phyloP scores from a whole-genome alignment of 2,888 invertebrate genomes.

The Rhagium mordax region DNA sequence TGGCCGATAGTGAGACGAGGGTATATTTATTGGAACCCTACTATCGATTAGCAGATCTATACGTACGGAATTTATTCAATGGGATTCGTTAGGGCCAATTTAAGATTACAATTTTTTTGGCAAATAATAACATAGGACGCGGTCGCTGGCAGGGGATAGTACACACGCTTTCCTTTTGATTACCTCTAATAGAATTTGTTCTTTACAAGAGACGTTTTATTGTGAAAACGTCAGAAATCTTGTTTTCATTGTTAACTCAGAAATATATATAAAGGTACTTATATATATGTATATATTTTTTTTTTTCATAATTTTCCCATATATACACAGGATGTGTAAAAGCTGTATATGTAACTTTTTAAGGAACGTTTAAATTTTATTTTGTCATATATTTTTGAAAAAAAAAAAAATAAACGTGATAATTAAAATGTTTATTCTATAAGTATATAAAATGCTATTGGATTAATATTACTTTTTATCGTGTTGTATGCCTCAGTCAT shows the following conservation, averaged over 20 bases:
- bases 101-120: slow-evolving; percentile 66
- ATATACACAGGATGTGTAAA: too few species aligned
- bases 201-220: slow-evolving; percentile 33
- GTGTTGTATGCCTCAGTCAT: too few species aligned
- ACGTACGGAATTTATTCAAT: slow-evolving; percentile 66
- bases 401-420: too few species aligned
- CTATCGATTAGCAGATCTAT: slow-evolving; percentile 66
- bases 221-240: background rate
- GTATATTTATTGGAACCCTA: slow-evolving; percentile 52
- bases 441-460: too few species aligned
- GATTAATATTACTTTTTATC: too few species aligned
- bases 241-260: background rate
- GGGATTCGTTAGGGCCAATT: slow-evolving; percentile 70
- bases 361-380: too few species aligned
- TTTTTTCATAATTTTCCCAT: too few species aligned
- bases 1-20: background rate
- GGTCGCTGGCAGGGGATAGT: slow-evolving; percentile 39
- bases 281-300: too few species aligned
- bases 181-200: slow-evolving; percentile 39
- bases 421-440: too few species aligned
- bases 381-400: too few species aligned
- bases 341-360: too few species aligned
- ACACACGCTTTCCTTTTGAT: slow-evolving; percentile 41
- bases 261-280: too few species aligned
- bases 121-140: slow-evolving; percentile 63